Evolutionary conservation across 2,888 invertebrate genomes (phyloP).

Genomic region (Scaeva pyrastri): DNA sequence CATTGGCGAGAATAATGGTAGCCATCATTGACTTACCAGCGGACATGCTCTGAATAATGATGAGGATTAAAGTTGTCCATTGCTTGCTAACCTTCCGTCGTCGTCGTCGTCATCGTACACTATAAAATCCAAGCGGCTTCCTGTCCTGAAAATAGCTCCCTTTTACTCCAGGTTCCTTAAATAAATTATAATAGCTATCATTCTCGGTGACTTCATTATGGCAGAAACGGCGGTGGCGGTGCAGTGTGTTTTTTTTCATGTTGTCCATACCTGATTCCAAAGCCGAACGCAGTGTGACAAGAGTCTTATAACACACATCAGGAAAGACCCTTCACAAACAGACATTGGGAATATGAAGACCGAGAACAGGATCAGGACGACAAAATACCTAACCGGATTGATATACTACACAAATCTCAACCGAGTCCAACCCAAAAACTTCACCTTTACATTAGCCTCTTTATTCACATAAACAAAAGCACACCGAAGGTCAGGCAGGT

Average conservation of each 20-base stretch:
- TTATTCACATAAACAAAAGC: neutral
- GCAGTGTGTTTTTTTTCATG: neutral
- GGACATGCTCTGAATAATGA: constrained; percentile 64
- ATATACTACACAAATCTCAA: constrained; percentile 58
- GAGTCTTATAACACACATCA: constrained; percentile 8
- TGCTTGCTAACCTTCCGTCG: neutral
- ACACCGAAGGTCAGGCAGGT: constrained; percentile 23
- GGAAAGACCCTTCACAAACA: constrained; percentile 38
- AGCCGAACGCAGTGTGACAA: neutral
- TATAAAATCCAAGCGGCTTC: constrained; percentile 26
- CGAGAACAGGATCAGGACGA: neutral
- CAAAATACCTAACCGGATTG: constrained; percentile 58
- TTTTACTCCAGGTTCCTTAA: neutral
- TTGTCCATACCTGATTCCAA: constrained; percentile 28
- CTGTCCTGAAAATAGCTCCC: constrained; percentile 35
- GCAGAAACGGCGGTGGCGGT: neutral
- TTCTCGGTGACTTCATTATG: constrained; percentile 11
- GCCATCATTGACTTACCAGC: constrained; percentile 50
- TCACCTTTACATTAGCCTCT: neutral
- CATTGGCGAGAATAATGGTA: constrained; percentile 48
- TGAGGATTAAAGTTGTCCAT: constrained; percentile 51
- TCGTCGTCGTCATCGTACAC: neutral
- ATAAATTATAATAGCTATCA: constrained; percentile 61
- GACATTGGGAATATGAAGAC: too few species aligned
- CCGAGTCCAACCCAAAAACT: constrained; percentile 1